Conservation (phyloP, 2,888 invertebrate species). For the Polydrusus cervinus region DNA sequence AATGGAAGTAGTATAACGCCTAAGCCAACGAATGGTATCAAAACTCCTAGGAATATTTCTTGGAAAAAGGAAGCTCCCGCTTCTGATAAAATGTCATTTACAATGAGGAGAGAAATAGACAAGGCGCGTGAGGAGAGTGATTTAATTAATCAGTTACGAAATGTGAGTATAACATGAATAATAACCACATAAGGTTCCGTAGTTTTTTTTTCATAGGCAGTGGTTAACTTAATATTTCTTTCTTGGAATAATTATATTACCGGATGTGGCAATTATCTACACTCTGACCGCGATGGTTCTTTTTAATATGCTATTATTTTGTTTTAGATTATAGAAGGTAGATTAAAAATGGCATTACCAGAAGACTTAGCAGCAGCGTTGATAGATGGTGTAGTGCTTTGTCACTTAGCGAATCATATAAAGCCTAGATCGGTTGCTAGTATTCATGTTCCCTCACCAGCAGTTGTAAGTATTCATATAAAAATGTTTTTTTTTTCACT, state of each 20-base stretch:
- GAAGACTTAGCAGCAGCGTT: slow-evolving; percentile 88
- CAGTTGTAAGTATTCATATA: slow-evolving; percentile 80
- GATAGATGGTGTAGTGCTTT: slow-evolving; percentile 93
- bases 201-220: background rate
- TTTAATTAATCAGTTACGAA: slow-evolving; percentile 86
- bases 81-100: slow-evolving; percentile 88
- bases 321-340: slow-evolving; percentile 88
- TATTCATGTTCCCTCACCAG: slow-evolving; percentile 95
- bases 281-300: no score
- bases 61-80: slow-evolving; percentile 82
- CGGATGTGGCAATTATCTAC: no score
- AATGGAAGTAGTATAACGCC: slow-evolving; percentile 70
- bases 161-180: slow-evolving; percentile 74
- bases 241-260: no score
- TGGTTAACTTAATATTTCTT: no score
- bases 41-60: slow-evolving; percentile 74
- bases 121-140: slow-evolving; percentile 92
- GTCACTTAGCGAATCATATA: slow-evolving; percentile 95
- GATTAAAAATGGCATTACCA: slow-evolving; percentile 92
- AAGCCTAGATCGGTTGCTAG: slow-evolving; percentile 92
- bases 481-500: no score
- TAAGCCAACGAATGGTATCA: slow-evolving; percentile 67
- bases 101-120: slow-evolving; percentile 93
- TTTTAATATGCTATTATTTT: slow-evolving; percentile 16
- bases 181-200: background rate